Base-by-base conservation (phyloP, 1,140 invertebrate genomes). In the Zaprionus tsacasi region DNA sequence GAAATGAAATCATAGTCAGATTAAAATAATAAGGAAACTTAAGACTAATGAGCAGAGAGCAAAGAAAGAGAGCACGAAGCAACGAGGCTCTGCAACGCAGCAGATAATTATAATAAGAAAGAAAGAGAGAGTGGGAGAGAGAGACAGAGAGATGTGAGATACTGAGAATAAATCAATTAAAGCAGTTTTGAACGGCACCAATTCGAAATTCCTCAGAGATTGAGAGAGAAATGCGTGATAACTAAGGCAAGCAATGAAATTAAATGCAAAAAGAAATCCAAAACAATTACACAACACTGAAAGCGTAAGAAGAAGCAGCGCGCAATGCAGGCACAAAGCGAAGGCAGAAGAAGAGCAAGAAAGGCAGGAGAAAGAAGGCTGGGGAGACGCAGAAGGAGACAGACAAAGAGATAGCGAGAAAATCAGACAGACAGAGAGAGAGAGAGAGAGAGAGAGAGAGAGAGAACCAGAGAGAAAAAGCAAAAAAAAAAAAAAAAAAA, bases 11-110 rank as follows among this genome's bases (percentile, higher is more conserved):
- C 45, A 25, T 25, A 50, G 45, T 50, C 45, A 11, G 45, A 50
- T 50, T 50, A 45, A 45, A 45, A 50, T 50, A 50, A 50, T 50
- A 50, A 21, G 45, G 17, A 25, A 50, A 50, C 45, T 50, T 21
- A 17, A 50, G 45, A 50, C 45, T 50, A 50, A 50, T 50, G 45
- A 50, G 17, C 45, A 11, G 4, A 21, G 15, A 11, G 7, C 33
- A 35, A 35, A 15, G n/a, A 15, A 10, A 8, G 40, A 45, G 40
- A 13, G 0, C 2, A 6, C 40, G 15, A 7, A 50, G 10, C 17
- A 25, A 25, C 0, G 38, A 40, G 45, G 45, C 45, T 25, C 5
- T 17, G 45, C 15, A 48, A 21, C 2, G 4, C 17, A 50, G n/a
- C 45, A 50, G 21, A 50, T 50, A 50, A 50, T 50, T 50, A 50